Evolutionary conservation across 2,888 invertebrate species (phyloP).

Genomic region (Altica lythri): DNA sequence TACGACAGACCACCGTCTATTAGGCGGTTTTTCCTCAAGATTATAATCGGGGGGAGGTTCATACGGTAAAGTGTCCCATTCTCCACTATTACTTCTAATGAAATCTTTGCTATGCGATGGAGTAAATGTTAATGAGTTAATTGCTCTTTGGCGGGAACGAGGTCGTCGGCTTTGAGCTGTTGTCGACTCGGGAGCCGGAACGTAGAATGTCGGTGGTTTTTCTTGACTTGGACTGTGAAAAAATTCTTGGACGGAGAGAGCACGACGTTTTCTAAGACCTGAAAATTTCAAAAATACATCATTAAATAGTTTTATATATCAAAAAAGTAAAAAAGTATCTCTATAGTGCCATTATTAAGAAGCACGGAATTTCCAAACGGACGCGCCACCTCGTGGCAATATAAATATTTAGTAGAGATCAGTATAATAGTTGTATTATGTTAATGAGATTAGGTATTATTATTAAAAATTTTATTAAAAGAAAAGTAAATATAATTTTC

Average conservation of each 20-base stretch:
- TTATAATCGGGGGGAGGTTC: conserved; percentile 57
- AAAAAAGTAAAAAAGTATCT: too few species aligned
- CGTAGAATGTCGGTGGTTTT: conserved; percentile 69
- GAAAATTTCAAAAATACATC: conserved; percentile 2
- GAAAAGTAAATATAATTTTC: too few species aligned
- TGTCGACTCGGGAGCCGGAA: conserved; percentile 58
- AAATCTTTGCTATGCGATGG: conserved; percentile 49
- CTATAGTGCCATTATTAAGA: too few species aligned
- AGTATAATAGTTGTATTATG: too few species aligned
- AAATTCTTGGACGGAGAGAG: conserved; percentile 72
- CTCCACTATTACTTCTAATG: conserved; percentile 51
- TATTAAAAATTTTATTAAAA: too few species aligned
- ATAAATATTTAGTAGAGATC: too few species aligned
- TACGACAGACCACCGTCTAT: conserved; percentile 53
- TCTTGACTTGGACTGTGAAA: conserved; percentile 56
- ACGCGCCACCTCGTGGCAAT: too few species aligned
- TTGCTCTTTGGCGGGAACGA: conserved; percentile 44
- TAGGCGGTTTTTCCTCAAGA: conserved; percentile 40
- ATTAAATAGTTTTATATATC: too few species aligned
- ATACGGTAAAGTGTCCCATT: conserved; percentile 51
- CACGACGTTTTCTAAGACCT: conserved; percentile 66
- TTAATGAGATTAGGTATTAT: too few species aligned
- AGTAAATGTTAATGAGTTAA: conserved; percentile 40
- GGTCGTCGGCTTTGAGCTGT: conserved; percentile 40
- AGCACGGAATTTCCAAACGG: too few species aligned